A percentile compares a stretch with the other conserved stretches of the same genome.
Evolutionary conservation across 2,888 invertebrate species (phyloP).

Genomic region (Apantesis nais): DNA sequence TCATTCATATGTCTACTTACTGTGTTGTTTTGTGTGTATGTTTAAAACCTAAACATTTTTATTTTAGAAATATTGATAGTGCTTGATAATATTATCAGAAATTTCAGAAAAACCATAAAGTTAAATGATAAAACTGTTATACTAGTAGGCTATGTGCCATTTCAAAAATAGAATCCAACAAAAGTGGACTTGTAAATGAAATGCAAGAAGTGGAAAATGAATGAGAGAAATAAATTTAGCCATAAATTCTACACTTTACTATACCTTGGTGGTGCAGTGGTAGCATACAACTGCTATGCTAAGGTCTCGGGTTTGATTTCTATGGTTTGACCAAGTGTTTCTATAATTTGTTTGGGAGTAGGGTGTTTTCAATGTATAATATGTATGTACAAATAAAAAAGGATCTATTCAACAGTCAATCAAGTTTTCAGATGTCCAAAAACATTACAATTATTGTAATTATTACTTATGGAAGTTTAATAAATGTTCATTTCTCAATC

Average conservation of each 20-base stretch:
- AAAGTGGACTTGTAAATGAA: background rate
- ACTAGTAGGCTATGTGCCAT: background rate
- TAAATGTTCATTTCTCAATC: background rate
- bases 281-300: too few relatives aligned
- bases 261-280: too few relatives aligned
- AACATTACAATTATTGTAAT: too few relatives aligned
- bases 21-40: background rate
- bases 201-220: background rate
- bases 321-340: too few relatives aligned
- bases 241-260: background rate
- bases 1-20: too few relatives aligned
- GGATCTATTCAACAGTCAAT: too few relatives aligned
- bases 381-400: too few relatives aligned
- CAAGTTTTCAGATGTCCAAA: too few relatives aligned
- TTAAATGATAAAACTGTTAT: background rate
- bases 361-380: too few relatives aligned
- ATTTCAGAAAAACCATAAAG: background rate
- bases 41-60: background rate
- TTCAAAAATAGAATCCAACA: background rate
- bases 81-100: background rate
- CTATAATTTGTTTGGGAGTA: too few relatives aligned
- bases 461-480: background rate
- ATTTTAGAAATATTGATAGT: background rate
- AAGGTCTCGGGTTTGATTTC: too few relatives aligned
- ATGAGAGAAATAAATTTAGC: background rate